These are phyloP conservation scores for Gephyroberyx darwinii DNA, from an alignment of 2,797 vertebrate species.

Conservation along the genomic window DNA sequence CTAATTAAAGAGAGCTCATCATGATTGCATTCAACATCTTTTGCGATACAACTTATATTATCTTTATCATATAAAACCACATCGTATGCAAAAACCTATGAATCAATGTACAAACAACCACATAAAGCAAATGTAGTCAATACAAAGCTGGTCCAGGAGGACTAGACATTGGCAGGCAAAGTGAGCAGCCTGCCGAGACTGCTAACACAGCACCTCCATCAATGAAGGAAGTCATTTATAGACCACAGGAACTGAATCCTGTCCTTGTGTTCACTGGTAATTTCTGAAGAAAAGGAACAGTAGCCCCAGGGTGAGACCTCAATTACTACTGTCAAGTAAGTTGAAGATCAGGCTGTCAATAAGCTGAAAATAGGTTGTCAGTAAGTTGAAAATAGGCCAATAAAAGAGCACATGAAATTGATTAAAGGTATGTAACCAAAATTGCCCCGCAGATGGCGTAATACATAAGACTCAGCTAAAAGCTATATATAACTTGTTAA, in stretches of 20 bases:
- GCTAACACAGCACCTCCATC: slow-evolving; percentile 48
- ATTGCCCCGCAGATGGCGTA: too few species aligned
- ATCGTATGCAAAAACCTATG: background rate
- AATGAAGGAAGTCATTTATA: slow-evolving; percentile 50
- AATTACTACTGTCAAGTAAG: too few species aligned
- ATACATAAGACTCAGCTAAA: too few species aligned
- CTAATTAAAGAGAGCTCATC: background rate
- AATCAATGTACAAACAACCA: background rate
- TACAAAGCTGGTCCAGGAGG: slow-evolving; percentile 27
- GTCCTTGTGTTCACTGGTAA: background rate
- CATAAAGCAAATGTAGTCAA: slow-evolving; percentile 15
- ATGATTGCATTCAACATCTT: background rate
- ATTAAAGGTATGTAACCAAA: too few species aligned
- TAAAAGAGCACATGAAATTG: too few species aligned
- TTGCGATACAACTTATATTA: too few species aligned
- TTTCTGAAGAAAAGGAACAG: slow-evolving; percentile 7
- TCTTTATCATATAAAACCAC: background rate
- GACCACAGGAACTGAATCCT: slow-evolving; percentile 17
- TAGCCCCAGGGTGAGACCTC: background rate
- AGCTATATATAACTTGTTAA: too few species aligned
- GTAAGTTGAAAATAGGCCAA: too few species aligned
- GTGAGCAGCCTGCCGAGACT: slow-evolving; percentile 13
- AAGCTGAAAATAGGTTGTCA: too few species aligned
- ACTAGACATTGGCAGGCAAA: slow-evolving; percentile 34
- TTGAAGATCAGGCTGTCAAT: too few species aligned